A percentile compares a stretch with the other conserved stretches of the same genome.
phyloP scores from a whole-genome alignment of 1,140 invertebrate species.

The Drosophila pachea region DNA sequence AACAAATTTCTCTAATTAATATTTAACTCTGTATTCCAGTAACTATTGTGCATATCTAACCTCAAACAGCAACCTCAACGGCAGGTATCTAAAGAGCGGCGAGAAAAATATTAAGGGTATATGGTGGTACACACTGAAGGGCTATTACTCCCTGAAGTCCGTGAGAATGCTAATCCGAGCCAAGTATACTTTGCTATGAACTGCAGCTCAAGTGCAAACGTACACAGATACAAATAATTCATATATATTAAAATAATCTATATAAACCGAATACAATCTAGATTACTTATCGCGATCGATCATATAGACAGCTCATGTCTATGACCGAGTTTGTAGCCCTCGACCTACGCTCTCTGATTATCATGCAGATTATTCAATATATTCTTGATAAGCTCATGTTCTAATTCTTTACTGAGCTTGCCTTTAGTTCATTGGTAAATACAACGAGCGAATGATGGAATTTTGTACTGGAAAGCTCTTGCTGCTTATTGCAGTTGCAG shows the following conservation, averaged over 20 bases:
- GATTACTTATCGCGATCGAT: no score
- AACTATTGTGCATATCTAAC: background rate
- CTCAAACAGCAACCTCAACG: conserved; percentile 50
- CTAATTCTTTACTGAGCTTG: no score
- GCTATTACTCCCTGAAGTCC: conserved; percentile 23
- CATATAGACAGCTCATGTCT: no score
- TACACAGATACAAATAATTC: background rate
- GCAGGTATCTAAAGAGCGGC: conserved; percentile 19
- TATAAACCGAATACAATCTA: background rate
- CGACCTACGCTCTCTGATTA: no score
- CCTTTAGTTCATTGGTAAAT: no score
- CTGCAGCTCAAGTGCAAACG: no score
- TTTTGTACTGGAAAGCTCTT: background rate
- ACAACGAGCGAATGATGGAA: no score
- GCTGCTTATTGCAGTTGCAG: conserved; percentile 1
- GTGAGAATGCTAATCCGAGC: conserved; percentile 27
- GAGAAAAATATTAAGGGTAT: conserved; percentile 16
- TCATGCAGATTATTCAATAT: no score
- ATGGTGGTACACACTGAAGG: conserved; percentile 31
- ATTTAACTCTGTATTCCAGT: background rate
- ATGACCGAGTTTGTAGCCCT: no score
- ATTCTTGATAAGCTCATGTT: no score
- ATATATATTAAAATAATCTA: background rate
- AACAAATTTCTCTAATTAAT: background rate
- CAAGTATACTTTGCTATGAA: conserved; percentile 24